Base-by-base conservation (phyloP, 1,140 invertebrate genomes). In the Aphidius gifuensis region DNA sequence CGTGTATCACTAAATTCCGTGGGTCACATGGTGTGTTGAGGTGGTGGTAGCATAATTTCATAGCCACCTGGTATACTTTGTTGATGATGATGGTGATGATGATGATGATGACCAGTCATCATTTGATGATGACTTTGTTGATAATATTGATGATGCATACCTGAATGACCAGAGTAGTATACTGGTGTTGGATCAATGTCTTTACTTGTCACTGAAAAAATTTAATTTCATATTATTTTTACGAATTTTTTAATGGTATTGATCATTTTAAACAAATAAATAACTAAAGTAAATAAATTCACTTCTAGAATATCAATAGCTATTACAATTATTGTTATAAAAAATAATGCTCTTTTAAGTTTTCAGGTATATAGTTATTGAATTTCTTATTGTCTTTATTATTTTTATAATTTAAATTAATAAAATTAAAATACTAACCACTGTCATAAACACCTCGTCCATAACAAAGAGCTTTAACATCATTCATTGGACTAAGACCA, bases 141-240 rank as follows among this genome's bases (percentile, higher is more conserved):
- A 54, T 80, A 81, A 68, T 80, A 80, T 64, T 81, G 80, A 66
- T 79, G 76, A 50, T 80, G 78, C 67, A 80, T 76, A 53, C 75
- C 76, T n/a, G 76, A 68, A 49, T 80, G 80, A 40, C 72, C 71
- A 16, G 79, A 71, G 48, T 80, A 81, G 32, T 81, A 81, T 6
- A 80, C 71, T 16, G 75, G 58, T n/a, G 58, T 73, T 55, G 77
- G 80, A 23, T 81, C 78, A 16, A 75, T 59, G 46, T 80, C 78
- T 70, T 80, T 81, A 6, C 71, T 78, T 81, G 54, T 3, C 63
- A 68, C 61, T 16, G 42, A 42, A 40, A 69, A 62, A 57, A 38
- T 43, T 48, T 7, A 40, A 49, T 6, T n/a, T 16, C 9, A 47
- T 16, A 16, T 16, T 16, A 16, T 16, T 16, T 16, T 16, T 16